phyloP scores from a whole-genome alignment of 1,140 invertebrate genomes.

The Diachasmimorpha longicaudata region DNA sequence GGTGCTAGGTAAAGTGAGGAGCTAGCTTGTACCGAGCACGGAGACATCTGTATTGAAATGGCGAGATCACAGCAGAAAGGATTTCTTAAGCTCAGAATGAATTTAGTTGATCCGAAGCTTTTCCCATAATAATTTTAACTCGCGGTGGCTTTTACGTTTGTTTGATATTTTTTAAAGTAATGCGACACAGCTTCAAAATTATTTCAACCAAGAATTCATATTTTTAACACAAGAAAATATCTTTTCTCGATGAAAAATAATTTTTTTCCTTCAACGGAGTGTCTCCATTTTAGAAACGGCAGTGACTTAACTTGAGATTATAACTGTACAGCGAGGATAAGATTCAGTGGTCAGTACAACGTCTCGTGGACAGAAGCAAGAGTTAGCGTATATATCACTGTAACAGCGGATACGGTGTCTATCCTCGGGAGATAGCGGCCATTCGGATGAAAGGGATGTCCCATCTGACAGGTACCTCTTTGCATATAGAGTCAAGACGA shows the following conservation, averaged over 20 bases:
- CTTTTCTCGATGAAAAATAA: no score
- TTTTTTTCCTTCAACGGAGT: no score
- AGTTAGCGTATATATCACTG: no score
- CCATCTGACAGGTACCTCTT: neutral
- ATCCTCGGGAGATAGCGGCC: neutral
- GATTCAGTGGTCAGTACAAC: no score
- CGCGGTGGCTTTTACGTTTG: slow-evolving; percentile 23
- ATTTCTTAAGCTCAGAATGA: neutral
- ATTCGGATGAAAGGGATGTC: neutral
- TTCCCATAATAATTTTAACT: neutral
- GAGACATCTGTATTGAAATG: slow-evolving; percentile 25
- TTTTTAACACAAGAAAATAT: no score
- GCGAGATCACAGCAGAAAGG: slow-evolving; percentile 46
- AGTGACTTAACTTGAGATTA: no score
- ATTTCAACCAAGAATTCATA: no score
- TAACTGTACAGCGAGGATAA: no score
- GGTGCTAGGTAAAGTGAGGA: slow-evolving; percentile 13
- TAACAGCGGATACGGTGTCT: neutral
- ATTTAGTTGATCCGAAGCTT: neutral
- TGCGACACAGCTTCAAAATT: no score
- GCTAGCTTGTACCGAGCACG: slow-evolving; percentile 7
- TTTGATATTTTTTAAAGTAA: no score
- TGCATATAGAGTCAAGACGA: neutral
- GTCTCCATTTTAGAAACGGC: no score
- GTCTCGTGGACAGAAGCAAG: no score